These are phyloP conservation scores for Galemys pyrenaicus DNA, from an alignment of 2,113 vertebrate genomes.

Conservation along the genomic window DNA sequence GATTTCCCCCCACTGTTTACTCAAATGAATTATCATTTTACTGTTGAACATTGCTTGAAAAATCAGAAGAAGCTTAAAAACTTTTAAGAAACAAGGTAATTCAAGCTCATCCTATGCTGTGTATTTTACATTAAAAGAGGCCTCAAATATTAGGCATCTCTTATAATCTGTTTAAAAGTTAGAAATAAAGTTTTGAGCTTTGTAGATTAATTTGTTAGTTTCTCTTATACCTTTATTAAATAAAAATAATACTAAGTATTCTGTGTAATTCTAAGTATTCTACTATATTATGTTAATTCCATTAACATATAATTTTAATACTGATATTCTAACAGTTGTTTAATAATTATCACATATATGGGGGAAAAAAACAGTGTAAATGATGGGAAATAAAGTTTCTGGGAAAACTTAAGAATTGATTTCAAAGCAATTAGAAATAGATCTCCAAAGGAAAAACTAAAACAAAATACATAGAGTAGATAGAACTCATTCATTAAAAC, in stretches of 20 bases:
- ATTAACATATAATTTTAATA: constrained; percentile 13
- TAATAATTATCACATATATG: background rate
- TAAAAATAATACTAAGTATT: background rate
- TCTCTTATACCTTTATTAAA: constrained; percentile 22
- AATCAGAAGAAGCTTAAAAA: constrained; percentile 38
- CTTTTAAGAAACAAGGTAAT: background rate
- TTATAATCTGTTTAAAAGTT: background rate
- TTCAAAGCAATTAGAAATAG: constrained; percentile 49
- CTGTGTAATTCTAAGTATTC: background rate
- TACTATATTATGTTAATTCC: background rate
- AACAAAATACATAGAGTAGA: background rate
- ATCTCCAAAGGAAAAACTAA: background rate
- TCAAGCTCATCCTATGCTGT: constrained; percentile 13
- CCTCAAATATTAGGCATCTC: background rate
- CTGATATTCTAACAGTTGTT: constrained; percentile 24
- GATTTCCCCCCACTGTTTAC: background rate
- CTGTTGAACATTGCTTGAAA: constrained; percentile 7
- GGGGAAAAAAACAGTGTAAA: background rate
- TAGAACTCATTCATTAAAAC: background rate
- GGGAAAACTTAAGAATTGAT: constrained; percentile 39
- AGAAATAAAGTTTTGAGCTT: constrained; percentile 3
- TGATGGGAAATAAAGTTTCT: background rate
- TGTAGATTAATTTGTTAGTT: constrained; percentile 23
- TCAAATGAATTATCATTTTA: constrained; percentile 30
- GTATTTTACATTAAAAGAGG: background rate